Evolutionary conservation across 2,888 invertebrate species (phyloP).

Genomic region (Orchestes rusci): DNA sequence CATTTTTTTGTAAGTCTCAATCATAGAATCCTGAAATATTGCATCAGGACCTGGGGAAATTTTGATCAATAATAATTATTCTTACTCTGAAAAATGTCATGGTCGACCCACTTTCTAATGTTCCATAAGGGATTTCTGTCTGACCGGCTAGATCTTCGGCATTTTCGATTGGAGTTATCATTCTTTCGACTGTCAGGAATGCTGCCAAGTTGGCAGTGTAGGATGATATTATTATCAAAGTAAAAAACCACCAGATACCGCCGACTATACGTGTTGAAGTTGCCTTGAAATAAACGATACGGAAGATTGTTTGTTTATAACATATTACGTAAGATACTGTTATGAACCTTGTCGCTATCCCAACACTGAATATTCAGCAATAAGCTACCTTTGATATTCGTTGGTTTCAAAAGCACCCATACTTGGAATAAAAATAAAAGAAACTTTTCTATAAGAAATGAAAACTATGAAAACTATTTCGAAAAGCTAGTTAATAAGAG

Average conservation of each 20-base stretch:
- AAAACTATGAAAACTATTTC: too few relatives aligned
- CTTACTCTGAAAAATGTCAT: slow-evolving; percentile 80
- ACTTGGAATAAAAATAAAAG: slow-evolving; percentile 5
- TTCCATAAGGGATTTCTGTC: slow-evolving; percentile 78
- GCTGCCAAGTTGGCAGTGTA: slow-evolving; percentile 90
- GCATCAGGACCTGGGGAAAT: neutral
- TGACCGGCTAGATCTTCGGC: slow-evolving; percentile 77
- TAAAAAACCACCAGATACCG: slow-evolving; percentile 90
- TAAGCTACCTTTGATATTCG: slow-evolving; percentile 1
- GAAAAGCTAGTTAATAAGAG: neutral
- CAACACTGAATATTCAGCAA: slow-evolving; percentile 16
- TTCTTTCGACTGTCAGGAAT: slow-evolving; percentile 81
- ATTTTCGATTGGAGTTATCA: slow-evolving; percentile 80
- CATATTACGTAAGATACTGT: neutral
- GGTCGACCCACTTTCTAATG: slow-evolving; percentile 74
- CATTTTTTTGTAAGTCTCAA: slow-evolving; percentile 74
- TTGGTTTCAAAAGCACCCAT: slow-evolving; percentile 12
- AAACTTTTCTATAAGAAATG: neutral
- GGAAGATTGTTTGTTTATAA: neutral
- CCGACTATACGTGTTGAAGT: slow-evolving; percentile 75
- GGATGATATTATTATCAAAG: slow-evolving; percentile 81
- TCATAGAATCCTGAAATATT: slow-evolving; percentile 61
- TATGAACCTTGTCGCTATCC: slow-evolving; percentile 11
- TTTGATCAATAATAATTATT: too few relatives aligned
- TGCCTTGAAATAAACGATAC: slow-evolving; percentile 45